phyloP scores from a whole-genome alignment of 30 jellyfish, hydroid and myxozoan species.

The Phacellophora camtschatica region DNA sequence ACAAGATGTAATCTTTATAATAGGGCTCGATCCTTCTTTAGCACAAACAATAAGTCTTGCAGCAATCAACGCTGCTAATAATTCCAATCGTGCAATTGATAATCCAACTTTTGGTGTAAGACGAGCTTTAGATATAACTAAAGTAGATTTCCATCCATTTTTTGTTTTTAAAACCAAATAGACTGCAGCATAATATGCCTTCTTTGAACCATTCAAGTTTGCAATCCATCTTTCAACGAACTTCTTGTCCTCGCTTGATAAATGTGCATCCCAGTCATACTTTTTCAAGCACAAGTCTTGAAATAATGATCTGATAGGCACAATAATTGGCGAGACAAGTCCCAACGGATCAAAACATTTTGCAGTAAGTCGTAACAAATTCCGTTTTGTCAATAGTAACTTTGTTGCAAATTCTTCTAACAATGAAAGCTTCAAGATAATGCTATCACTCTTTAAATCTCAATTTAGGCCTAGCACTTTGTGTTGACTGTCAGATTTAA shows the following conservation, averaged over 20 bases:
- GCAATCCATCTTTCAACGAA: slow-evolving; percentile 3
- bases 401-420: slow-evolving; percentile 2
- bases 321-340: slow-evolving; percentile 1
- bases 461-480: slow-evolving; percentile 34
- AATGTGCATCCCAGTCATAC: slow-evolving; percentile 18
- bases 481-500: slow-evolving; percentile 1
- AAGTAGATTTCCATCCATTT: background rate
- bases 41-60: background rate
- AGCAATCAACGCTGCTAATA: slow-evolving; percentile 21
- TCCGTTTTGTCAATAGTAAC: slow-evolving; percentile 12
- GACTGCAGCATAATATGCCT: slow-evolving; percentile 26
- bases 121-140: background rate
- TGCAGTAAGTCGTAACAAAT: slow-evolving; percentile 11
- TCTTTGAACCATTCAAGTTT: slow-evolving; percentile 6
- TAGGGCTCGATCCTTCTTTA: slow-evolving; percentile 8
- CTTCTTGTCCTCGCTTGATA: background rate
- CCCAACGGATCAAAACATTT: slow-evolving; percentile 40
- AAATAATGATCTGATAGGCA: slow-evolving; percentile 10
- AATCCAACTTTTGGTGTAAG: background rate
- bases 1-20: background rate
- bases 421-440: background rate
- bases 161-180: background rate
- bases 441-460: background rate
- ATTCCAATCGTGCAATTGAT: slow-evolving; percentile 21
- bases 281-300: slow-evolving; percentile 20